Evolutionary conservation across 2,113 vertebrate genomes (phyloP).

Genomic region (Empidonax alnorum): DNA sequence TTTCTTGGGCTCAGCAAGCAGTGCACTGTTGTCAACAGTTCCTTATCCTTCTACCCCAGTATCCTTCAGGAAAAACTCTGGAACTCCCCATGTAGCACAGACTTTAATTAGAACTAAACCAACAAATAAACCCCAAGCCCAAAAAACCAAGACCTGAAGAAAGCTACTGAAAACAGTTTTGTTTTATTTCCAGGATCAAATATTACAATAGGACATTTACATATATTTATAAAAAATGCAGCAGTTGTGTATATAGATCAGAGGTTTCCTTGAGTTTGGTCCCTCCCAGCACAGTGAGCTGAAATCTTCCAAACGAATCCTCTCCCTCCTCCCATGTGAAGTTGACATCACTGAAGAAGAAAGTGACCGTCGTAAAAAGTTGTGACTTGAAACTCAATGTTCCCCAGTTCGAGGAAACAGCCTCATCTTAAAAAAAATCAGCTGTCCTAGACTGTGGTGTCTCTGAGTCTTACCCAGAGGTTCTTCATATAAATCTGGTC

Average conservation of each 20-base stretch:
- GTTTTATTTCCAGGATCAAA: slow-evolving; percentile 84
- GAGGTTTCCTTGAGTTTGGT: slow-evolving; percentile 84
- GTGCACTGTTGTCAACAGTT: not conserved
- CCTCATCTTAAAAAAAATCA: slow-evolving; percentile 13
- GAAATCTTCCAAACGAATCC: slow-evolving; percentile 64
- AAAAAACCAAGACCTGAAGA: not conserved
- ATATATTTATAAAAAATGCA: slow-evolving; percentile 87
- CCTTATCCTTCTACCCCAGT: not conserved
- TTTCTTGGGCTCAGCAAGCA: not conserved
- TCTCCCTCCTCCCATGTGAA: slow-evolving; percentile 52
- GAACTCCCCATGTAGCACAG: not conserved
- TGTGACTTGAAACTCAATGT: slow-evolving; percentile 46
- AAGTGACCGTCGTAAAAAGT: slow-evolving; percentile 59
- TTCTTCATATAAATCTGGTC: not conserved
- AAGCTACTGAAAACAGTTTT: slow-evolving; percentile 78
- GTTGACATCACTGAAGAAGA: slow-evolving; percentile 51
- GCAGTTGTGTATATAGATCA: slow-evolving; percentile 82
- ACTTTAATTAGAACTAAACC: not conserved
- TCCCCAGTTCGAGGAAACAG: slow-evolving; percentile 19
- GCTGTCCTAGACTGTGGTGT: not conserved
- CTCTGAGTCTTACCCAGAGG: not conserved
- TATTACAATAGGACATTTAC: slow-evolving; percentile 87
- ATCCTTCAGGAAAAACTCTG: not conserved
- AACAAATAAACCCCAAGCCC: not conserved
- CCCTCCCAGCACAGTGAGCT: slow-evolving; percentile 80